Percentiles rank a stretch among this genome's conserved stretches.
Conservation (phyloP, 2,888 invertebrate species). For the Acrobasis repandana region DNA sequence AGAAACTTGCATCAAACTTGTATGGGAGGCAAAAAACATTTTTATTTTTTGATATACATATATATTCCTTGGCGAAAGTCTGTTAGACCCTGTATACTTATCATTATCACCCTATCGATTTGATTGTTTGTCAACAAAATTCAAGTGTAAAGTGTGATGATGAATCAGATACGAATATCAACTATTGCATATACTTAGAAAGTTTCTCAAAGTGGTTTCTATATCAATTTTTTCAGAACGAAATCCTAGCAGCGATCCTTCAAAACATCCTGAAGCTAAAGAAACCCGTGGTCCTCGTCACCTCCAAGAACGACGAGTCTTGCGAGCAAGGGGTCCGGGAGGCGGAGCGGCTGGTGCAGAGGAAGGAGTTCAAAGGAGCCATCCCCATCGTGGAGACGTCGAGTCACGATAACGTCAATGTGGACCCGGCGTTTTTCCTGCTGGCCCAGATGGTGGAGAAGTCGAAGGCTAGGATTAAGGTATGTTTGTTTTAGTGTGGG, state of each 20-base stretch:
- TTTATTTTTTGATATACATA: too few species aligned
- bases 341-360: constrained; percentile 91
- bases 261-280: constrained; percentile 95
- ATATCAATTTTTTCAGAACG: constrained; percentile 71
- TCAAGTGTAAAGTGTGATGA: too few species aligned
- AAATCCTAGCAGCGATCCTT: constrained; percentile 92
- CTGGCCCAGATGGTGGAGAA: constrained; percentile 96
- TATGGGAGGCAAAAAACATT: too few species aligned
- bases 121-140: too few species aligned
- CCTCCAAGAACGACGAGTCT: constrained; percentile 97
- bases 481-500: too few species aligned
- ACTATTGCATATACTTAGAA: too few species aligned
- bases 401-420: constrained; percentile 97
- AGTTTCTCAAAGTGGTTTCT: too few species aligned
- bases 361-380: constrained; percentile 95
- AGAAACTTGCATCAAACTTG: too few species aligned
- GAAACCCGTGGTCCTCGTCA: constrained; percentile 96
- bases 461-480: constrained; percentile 41
- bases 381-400: constrained; percentile 97
- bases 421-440: constrained; percentile 94
- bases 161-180: too few species aligned
- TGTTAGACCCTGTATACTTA: too few species aligned
- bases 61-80: too few species aligned
- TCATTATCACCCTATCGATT: too few species aligned
- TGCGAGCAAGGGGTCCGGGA: constrained; percentile 94